Evolutionary conservation across 92 coral and sea anemone species (phyloP).

Genomic region (Palythoa grandis): DNA sequence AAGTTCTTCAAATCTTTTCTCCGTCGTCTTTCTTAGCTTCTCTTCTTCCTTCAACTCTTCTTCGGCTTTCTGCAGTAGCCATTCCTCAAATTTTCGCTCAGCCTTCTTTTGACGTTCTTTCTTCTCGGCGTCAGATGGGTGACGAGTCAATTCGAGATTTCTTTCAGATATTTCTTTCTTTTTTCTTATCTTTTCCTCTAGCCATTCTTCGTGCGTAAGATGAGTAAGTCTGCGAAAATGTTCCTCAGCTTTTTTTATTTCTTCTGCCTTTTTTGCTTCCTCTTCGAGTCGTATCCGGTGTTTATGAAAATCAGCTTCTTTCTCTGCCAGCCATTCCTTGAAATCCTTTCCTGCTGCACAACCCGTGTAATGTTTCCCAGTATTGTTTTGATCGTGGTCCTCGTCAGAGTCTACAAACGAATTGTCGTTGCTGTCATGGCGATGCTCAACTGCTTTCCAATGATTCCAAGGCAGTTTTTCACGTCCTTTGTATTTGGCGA

Average conservation of each 20-base stretch:
- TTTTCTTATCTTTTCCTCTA: slow-evolving; percentile 23
- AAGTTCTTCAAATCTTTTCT: slow-evolving; percentile 36
- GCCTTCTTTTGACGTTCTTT: slow-evolving; percentile 31
- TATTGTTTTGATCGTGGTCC: background rate
- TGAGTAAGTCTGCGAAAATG: slow-evolving; percentile 21
- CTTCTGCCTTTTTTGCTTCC: slow-evolving; percentile 29
- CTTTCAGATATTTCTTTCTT: slow-evolving; percentile 11
- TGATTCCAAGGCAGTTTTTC: slow-evolving; percentile 40
- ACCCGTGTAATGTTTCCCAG: background rate
- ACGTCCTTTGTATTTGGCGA: slow-evolving; percentile 39
- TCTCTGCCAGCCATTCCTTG: slow-evolving; percentile 22
- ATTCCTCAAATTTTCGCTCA: slow-evolving; percentile 25
- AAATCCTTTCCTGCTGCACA: slow-evolving; percentile 10
- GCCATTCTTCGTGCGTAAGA: slow-evolving; percentile 35
- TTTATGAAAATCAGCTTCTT: slow-evolving; percentile 29
- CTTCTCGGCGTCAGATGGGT: background rate
- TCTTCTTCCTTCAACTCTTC: slow-evolving; percentile 43
- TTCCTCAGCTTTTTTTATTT: slow-evolving; percentile 32
- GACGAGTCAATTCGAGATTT: slow-evolving; percentile 1
- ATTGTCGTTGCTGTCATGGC: background rate
- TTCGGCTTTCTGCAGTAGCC: slow-evolving; percentile 28
- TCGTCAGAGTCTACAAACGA: slow-evolving; percentile 25
- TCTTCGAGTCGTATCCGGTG: slow-evolving; percentile 15
- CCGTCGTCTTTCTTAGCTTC: slow-evolving; percentile 27
- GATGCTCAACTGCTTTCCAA: slow-evolving; percentile 22